Percentiles rank a stretch among this genome's conserved stretches.
phyloP scores from a whole-genome alignment of 2,113 vertebrate species.

The Takifugu flavidus region DNA sequence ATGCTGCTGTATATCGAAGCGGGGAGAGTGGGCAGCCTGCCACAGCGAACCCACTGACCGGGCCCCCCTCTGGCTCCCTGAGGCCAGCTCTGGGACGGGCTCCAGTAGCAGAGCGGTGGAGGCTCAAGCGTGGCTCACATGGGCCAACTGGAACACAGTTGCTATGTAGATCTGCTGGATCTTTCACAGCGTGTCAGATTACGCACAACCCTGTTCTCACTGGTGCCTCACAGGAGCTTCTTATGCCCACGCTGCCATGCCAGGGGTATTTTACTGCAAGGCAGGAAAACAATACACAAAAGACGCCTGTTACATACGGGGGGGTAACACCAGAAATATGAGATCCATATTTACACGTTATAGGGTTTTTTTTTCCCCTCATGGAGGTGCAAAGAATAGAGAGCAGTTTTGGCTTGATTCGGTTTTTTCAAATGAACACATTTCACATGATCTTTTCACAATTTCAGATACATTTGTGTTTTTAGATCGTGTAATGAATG shows the following conservation, averaged over 20 bases:
- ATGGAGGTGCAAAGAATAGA: too few species aligned
- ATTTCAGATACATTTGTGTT: too few species aligned
- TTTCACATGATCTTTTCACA: too few species aligned
- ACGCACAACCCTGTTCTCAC: conserved; percentile 27
- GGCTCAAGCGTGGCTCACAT: conserved; percentile 40
- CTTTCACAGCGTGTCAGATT: conserved; percentile 61
- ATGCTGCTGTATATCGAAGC: conserved; percentile 48
- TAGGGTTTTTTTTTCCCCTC: too few species aligned
- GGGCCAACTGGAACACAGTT: conserved; percentile 63
- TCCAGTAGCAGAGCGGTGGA: conserved; percentile 51
- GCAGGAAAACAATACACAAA: conserved; percentile 12
- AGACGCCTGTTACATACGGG: background rate
- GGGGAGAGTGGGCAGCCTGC: conserved; percentile 57
- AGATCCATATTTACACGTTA: too few species aligned
- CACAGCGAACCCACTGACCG: conserved; percentile 71
- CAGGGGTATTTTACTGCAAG: conserved; percentile 11
- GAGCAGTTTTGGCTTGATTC: too few species aligned
- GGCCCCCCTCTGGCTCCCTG: conserved; percentile 45
- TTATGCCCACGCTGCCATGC: conserved; percentile 27
- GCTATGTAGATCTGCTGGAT: conserved; percentile 60
- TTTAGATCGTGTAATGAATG: too few species aligned
- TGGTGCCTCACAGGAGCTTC: conserved; percentile 29
- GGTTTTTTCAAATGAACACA: too few species aligned
- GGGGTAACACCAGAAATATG: too few species aligned
- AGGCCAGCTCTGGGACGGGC: conserved; percentile 58